Evolutionary conservation across 2,113 vertebrate species (phyloP).

Genomic region (Antidorcas marsupialis): DNA sequence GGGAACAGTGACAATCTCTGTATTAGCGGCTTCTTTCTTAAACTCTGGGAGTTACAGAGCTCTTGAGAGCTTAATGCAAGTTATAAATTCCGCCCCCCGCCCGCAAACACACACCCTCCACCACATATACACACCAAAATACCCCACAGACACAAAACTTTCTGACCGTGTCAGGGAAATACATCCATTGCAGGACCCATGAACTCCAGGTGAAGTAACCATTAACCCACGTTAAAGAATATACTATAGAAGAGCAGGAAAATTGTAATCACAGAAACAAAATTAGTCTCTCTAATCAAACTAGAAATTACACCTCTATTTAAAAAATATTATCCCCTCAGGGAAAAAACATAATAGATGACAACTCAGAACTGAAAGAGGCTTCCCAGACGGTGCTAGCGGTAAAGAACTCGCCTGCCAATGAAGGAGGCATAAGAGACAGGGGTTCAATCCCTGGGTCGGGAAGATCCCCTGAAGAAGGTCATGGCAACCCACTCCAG

Average conservation of each 20-base stretch:
- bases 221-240: not conserved
- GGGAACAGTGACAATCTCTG: not conserved
- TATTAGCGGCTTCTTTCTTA: not conserved
- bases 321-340: not conserved
- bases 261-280: slow-evolving; percentile 6
- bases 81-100: not conserved
- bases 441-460: not conserved
- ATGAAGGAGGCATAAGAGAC: not conserved
- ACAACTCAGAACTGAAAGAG: not conserved
- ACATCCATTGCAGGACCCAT: not conserved
- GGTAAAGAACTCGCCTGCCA: not conserved
- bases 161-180: not conserved
- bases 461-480: not conserved
- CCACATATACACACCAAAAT: not conserved
- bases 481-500: not conserved
- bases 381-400: not conserved
- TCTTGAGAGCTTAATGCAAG: not conserved
- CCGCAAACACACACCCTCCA: not conserved
- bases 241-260: not conserved
- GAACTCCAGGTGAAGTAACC: not conserved
- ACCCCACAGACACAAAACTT: not conserved
- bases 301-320: not conserved
- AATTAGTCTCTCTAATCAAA: not conserved
- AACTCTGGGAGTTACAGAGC: not conserved
- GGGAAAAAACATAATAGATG: not conserved